Evolutionary conservation across 2,797 vertebrate species (phyloP), one percentile per base, ranked within the genome.

Genomic region (Sebastes vulpes): DNA sequence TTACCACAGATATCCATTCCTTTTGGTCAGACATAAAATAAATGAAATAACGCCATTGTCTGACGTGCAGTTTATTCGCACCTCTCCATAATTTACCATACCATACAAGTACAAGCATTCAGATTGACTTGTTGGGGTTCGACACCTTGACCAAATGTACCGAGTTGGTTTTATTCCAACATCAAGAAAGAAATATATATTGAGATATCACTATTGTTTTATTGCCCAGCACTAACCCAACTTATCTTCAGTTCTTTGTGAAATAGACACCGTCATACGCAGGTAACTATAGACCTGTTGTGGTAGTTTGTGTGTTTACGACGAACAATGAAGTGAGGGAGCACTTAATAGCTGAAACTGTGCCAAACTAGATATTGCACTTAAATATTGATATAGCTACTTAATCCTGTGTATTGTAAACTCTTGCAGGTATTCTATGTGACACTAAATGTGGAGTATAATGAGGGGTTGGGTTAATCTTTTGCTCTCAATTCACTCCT

Each of bases 341-440:
- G 65, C 74, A 83, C 79, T 67, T 75, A 14, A 46, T 78, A 71
- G 89, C 81, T 79, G 54, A 92, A 85, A 90, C 87, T 90, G 85
- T 94, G 89, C 87, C 85, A 91, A 92, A 92, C 67, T 87, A 65
- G 68, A 72, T 46, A 46, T 85, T 92, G 83, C 89, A 93, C 87
- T 86, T 93, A 29, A 48, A 84, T 77, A 63, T 81, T 63, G 31
- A 85, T 76, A 73, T 74, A 71, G 66, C 46, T 73, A 59, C 74
- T 74, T 79, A 76, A 83, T 82, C 74, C 57, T 85, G 79, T 89
- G 84, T 88, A 64, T 83, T 89, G 79, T 88, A 58, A 77, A 76
- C 67, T 78, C 25, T 72, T 74, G 28, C 80, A 79, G 78, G 83
- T 89, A 60, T 77, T 82, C 29, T 81, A n/a, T 69, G 76, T 86